Evolutionary conservation across 1,140 invertebrate species (phyloP).

Genomic region (Metopolophium dirhodum): DNA sequence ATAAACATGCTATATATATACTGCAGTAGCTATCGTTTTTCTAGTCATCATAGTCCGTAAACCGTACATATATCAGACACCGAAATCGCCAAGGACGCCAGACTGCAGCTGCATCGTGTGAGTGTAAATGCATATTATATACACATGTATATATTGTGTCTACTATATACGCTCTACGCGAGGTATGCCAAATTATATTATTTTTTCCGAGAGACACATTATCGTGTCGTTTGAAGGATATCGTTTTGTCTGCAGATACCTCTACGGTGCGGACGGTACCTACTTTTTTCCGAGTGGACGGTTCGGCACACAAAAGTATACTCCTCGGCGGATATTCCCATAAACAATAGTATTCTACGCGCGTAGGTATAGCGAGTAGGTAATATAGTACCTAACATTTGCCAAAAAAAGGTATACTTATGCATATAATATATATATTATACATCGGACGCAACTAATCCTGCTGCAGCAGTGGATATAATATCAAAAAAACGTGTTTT

Average conservation of each 20-base stretch:
- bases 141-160: not conserved
- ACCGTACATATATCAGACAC: not conserved
- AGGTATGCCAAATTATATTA: not conserved
- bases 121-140: not conserved
- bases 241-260: not conserved
- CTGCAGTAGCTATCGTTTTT: not conserved
- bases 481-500: slow-evolving; percentile 31
- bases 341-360: not conserved
- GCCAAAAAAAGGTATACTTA: not conserved
- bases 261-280: not conserved
- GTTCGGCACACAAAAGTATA: not conserved
- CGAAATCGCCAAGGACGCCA: slow-evolving; percentile 29
- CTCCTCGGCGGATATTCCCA: not conserved
- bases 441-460: not conserved
- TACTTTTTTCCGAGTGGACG: not conserved
- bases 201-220: not conserved
- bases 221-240: slow-evolving; percentile 24
- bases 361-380: not conserved
- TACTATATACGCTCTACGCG: not conserved
- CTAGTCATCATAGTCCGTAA: not conserved
- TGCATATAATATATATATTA: not conserved
- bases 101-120: slow-evolving; percentile 1
- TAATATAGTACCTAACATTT: not conserved
- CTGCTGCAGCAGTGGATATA: not conserved
- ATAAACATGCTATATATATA: not conserved